Conservation (phyloP, 37 sponge, comb jelly and placozoan genomes). For the Dysidea cf. avara region DNA sequence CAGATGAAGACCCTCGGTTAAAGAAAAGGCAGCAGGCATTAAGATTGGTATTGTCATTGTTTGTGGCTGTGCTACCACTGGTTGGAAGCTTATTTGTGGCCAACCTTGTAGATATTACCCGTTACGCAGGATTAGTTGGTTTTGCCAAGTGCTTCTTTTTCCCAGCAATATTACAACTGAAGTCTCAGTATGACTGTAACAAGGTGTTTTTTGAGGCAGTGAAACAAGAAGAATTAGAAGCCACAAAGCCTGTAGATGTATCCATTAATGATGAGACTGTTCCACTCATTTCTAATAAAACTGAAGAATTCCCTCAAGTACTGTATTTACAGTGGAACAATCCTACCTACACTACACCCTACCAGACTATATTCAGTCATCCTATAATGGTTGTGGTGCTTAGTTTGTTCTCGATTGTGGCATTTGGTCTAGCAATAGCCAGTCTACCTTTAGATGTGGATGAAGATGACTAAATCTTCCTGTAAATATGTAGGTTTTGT, state of each 20-base stretch:
- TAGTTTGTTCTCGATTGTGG: neutral
- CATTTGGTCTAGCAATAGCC: constrained; percentile 37
- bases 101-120: constrained; percentile 48
- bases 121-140: constrained; percentile 56
- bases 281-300: too few relatives aligned
- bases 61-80: constrained; percentile 40
- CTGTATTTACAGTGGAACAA: too few relatives aligned
- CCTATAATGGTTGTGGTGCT: constrained; percentile 36
- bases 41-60: too few relatives aligned
- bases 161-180: constrained; percentile 41
- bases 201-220: too few relatives aligned
- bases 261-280: too few relatives aligned
- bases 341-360: constrained; percentile 71
- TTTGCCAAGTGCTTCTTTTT: constrained; percentile 35
- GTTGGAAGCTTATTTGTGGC: constrained; percentile 50
- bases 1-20: too few relatives aligned
- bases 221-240: too few relatives aligned
- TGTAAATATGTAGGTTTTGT: too few relatives aligned
- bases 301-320: too few relatives aligned
- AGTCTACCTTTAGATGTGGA: constrained; percentile 31
- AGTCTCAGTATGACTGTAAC: constrained; percentile 35
- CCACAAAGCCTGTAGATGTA: too few relatives aligned
- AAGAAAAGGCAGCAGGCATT: too few relatives aligned
- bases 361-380: constrained; percentile 48
- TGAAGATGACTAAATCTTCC: neutral